These are phyloP conservation scores for Euproctis similis DNA, from an alignment of 2,888 invertebrate genomes.

Conservation along the genomic window DNA sequence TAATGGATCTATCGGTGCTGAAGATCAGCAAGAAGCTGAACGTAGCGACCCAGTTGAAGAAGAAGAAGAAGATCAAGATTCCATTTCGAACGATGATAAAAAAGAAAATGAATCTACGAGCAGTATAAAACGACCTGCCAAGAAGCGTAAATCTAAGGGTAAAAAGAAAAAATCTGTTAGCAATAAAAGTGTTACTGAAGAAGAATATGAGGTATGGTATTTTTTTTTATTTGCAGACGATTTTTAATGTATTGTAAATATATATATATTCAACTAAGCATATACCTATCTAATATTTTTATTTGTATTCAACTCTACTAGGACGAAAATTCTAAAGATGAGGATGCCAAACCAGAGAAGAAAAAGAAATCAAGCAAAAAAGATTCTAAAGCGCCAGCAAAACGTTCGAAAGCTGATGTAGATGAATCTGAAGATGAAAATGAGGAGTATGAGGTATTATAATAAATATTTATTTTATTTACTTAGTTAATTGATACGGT, in stretches of 20 bases:
- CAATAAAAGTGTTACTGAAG: slow-evolving; percentile 34
- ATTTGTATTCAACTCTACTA: too few relatives aligned
- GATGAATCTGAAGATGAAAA: slow-evolving; percentile 70
- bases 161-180: slow-evolving; percentile 55
- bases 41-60: slow-evolving; percentile 27
- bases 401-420: slow-evolving; percentile 50
- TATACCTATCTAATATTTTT: too few relatives aligned
- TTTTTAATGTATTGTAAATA: too few relatives aligned
- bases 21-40: slow-evolving; percentile 30
- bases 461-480: too few relatives aligned
- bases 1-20: slow-evolving; percentile 53
- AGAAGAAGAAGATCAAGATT: slow-evolving; percentile 27
- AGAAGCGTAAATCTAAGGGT: slow-evolving; percentile 36
- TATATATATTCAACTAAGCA: too few relatives aligned
- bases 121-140: slow-evolving; percentile 22
- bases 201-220: slow-evolving; percentile 71
- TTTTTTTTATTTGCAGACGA: neutral
- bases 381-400: slow-evolving; percentile 42
- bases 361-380: slow-evolving; percentile 47
- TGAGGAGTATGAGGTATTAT: slow-evolving; percentile 78
- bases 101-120: slow-evolving; percentile 32
- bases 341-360: slow-evolving; percentile 32
- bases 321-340: slow-evolving; percentile 57
- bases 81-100: slow-evolving; percentile 26
- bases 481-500: too few relatives aligned